phyloP scores from a whole-genome alignment of 2,797 vertebrate species.

The Huso huso region DNA sequence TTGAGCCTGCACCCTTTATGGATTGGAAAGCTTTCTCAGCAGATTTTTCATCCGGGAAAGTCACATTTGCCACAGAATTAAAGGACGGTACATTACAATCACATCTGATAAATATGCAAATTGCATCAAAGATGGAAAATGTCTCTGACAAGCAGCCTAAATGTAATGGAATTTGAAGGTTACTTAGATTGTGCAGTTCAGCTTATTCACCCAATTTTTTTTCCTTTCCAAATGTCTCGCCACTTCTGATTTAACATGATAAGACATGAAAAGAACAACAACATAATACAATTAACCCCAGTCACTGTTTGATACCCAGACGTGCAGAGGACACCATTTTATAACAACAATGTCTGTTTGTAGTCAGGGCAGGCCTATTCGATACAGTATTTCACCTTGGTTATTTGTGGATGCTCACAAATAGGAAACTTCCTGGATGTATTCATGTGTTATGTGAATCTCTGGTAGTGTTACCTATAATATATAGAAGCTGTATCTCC shows the following conservation, averaged over 20 bases:
- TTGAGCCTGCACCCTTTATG: conserved; percentile 51
- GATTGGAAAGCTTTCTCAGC: conserved; percentile 58
- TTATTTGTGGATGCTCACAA: no score
- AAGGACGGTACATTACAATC: conserved; percentile 63
- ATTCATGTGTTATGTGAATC: no score
- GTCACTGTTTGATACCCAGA: conserved; percentile 7
- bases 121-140: conserved; percentile 59
- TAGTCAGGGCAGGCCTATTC: no score
- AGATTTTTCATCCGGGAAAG: conserved; percentile 62
- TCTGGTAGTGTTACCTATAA: no score
- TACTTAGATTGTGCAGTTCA: conserved; percentile 62
- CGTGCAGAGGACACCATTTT: no score
- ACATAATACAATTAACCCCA: conserved; percentile 56
- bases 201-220: conserved; percentile 39
- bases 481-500: no score
- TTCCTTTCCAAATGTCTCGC: conserved; percentile 26
- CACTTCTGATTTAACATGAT: conserved; percentile 47
- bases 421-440: no score
- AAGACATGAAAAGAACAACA: conserved; percentile 47
- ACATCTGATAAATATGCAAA: conserved; percentile 86
- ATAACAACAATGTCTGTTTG: no score
- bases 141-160: conserved; percentile 76
- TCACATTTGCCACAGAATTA: conserved; percentile 45
- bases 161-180: conserved; percentile 75
- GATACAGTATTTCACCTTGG: no score